Evolutionary conservation across 2,797 vertebrate genomes (phyloP).

Genomic region (Onychomys torridus): DNA sequence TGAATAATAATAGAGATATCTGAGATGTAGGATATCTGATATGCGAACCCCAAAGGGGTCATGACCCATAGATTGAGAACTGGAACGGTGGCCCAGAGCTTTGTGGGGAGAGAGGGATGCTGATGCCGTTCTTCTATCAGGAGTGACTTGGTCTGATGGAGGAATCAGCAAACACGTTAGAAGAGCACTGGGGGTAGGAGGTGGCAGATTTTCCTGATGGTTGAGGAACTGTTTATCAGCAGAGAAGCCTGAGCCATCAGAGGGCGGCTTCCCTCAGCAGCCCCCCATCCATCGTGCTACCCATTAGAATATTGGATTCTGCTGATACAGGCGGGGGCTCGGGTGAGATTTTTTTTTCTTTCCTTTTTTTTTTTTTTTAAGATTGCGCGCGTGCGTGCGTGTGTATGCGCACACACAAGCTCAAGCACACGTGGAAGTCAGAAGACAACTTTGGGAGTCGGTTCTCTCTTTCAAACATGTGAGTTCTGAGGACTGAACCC

Average conservation of each 20-base stretch:
- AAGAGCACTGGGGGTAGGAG: background rate
- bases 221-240: background rate
- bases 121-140: background rate
- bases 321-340: background rate
- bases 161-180: background rate
- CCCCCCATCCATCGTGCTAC: background rate
- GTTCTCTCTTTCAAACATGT: background rate
- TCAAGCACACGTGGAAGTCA: background rate
- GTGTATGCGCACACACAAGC: background rate
- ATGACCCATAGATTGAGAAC: background rate
- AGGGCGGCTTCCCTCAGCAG: background rate
- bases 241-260: background rate
- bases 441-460: background rate
- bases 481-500: background rate
- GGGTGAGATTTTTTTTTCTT: background rate
- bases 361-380: background rate
- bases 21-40: background rate
- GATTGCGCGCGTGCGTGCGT: background rate
- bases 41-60: background rate
- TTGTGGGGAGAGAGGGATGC: background rate
- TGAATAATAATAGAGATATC: background rate
- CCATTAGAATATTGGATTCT: background rate
- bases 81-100: background rate
- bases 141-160: background rate
- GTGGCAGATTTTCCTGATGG: slow-evolving; percentile 33